These are phyloP conservation scores for Sterna hirundo DNA, from an alignment of 2,113 vertebrate species.

Conservation along the genomic window DNA sequence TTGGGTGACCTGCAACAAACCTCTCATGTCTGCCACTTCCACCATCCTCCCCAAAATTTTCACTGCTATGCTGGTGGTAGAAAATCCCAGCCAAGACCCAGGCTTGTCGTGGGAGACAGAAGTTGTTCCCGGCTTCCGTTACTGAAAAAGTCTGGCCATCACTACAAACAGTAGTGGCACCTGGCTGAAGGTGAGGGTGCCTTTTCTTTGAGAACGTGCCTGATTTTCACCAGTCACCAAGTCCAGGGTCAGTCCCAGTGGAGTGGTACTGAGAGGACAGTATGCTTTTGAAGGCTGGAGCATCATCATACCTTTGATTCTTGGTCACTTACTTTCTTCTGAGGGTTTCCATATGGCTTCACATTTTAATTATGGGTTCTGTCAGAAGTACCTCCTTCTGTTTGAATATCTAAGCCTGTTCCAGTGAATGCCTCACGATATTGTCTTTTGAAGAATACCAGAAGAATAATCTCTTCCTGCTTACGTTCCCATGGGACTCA, in stretches of 20 bases:
- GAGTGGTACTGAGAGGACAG: not conserved
- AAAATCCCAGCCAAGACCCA: not conserved
- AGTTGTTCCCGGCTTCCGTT: not conserved
- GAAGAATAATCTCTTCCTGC: not conserved
- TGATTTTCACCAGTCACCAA: not conserved
- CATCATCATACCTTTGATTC: not conserved
- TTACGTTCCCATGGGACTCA: not conserved
- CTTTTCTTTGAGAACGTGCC: not conserved
- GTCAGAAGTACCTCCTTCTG: not conserved
- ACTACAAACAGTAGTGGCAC: no score
- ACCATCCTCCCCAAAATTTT: not conserved
- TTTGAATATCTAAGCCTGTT: not conserved
- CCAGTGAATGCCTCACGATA: not conserved
- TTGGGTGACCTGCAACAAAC: not conserved
- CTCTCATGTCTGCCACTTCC: not conserved
- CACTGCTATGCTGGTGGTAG: not conserved
- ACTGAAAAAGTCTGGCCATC: not conserved
- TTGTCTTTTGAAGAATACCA: not conserved
- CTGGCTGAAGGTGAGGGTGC: not conserved
- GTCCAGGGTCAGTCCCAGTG: not conserved
- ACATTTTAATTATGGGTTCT: accelerated
- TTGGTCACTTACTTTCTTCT: not conserved
- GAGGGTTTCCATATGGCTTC: not conserved
- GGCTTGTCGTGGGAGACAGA: not conserved
- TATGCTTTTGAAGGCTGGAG: not conserved